phyloP scores from a whole-genome alignment of 1,140 invertebrate species.

The Gonioctena quinquepunctata region DNA sequence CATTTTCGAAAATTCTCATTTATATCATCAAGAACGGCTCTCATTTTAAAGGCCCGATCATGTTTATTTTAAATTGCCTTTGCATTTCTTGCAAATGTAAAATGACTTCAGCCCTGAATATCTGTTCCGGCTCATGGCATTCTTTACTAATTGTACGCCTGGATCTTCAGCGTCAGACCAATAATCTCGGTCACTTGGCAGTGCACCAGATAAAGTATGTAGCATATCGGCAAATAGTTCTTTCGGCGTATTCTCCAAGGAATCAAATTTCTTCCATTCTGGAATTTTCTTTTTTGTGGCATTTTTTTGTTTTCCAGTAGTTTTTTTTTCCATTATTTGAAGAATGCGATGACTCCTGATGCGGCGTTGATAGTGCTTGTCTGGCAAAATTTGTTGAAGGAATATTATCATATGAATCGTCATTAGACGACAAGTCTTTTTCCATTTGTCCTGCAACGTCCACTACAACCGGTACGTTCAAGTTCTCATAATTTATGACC shows the following conservation, averaged over 20 bases:
- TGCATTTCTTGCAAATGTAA: constrained; percentile 22
- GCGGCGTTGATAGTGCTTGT: no score
- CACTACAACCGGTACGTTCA: neutral
- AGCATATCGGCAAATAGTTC: neutral
- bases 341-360: no score
- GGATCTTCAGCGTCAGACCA: constrained; percentile 24
- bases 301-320: no score
- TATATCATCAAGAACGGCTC: constrained; percentile 27
- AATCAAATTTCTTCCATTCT: no score
- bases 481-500: neutral
- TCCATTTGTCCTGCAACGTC: neutral
- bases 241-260: neutral
- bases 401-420: no score
- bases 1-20: constrained; percentile 49
- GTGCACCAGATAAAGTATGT: neutral
- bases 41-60: constrained; percentile 49
- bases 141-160: constrained; percentile 15
- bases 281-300: no score
- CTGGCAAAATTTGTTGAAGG: no score
- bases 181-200: constrained; percentile 23
- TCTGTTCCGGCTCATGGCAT: constrained; percentile 24
- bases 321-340: no score
- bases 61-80: constrained; percentile 40
- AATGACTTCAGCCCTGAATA: constrained; percentile 24
- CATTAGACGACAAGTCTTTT: neutral